Evolutionary conservation across 2,797 vertebrate species (phyloP).

Genomic region (Alauda arvensis): DNA sequence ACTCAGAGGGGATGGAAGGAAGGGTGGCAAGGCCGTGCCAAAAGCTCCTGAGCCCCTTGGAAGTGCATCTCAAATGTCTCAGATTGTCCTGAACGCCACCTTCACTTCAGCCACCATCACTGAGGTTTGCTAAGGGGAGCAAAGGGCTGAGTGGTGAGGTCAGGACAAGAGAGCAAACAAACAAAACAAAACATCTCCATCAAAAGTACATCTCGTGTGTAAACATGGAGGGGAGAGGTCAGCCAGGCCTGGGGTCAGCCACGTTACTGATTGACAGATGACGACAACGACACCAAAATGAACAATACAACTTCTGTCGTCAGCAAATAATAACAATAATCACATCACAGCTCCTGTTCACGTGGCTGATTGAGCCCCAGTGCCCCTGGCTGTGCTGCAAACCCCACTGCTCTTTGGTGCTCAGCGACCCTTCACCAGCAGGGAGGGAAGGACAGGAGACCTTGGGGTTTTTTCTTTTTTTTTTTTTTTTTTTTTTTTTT

Average conservation of each 20-base stretch:
- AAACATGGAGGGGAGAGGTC: slow-evolving; percentile 26
- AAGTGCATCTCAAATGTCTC: not conserved
- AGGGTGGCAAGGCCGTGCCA: not conserved
- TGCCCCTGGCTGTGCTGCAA: not conserved
- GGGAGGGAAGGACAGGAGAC: not conserved
- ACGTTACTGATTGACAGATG: not conserved
- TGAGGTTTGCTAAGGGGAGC: slow-evolving; percentile 32
- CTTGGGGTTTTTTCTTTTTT: accelerated
- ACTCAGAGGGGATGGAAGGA: not conserved
- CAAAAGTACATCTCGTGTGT: slow-evolving; percentile 26
- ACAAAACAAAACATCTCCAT: not conserved
- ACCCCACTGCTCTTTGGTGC: slow-evolving; percentile 4
- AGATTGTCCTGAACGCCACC: not conserved
- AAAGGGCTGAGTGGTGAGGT: not conserved
- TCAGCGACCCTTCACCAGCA: not conserved
- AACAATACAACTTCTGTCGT: slow-evolving; percentile 9
- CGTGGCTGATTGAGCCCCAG: not conserved
- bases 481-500: not conserved
- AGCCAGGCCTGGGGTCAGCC: slow-evolving; percentile 2
- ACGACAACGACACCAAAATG: not conserved
- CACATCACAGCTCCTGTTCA: slow-evolving; percentile 40
- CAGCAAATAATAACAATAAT: not conserved
- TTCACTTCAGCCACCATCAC: not conserved
- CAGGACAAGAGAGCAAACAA: slow-evolving; percentile 12
- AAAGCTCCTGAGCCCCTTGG: not conserved